phyloP scores from a whole-genome alignment of 1,140 invertebrate species.

The Drosophila willistoni region DNA sequence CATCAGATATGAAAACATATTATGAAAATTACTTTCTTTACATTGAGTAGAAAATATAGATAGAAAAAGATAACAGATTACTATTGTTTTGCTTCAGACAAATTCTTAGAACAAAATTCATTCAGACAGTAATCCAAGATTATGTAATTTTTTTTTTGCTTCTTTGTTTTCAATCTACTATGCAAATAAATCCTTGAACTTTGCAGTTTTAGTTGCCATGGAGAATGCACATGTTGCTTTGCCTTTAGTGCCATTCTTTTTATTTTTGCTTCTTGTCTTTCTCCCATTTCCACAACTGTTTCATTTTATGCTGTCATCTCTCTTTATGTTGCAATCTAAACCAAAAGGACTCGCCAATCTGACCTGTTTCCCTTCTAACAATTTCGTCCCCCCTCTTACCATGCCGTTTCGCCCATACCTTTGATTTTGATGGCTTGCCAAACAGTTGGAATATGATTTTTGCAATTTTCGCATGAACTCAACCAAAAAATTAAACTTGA shows the following conservation, averaged over 20 bases:
- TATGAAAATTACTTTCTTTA: no score
- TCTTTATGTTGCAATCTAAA: conserved; percentile 49
- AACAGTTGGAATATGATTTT: conserved; percentile 81
- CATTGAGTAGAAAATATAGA: conserved; percentile 6
- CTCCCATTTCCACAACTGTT: conserved; percentile 38
- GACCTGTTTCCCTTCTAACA: not conserved
- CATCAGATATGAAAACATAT: conserved; percentile 54
- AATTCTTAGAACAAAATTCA: conserved; percentile 23
- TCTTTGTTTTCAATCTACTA: conserved; percentile 64
- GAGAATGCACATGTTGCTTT: conserved; percentile 60
- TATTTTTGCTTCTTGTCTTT: not conserved
- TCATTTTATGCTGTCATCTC: conserved; percentile 51
- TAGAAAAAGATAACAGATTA: not conserved
- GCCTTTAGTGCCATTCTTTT: not conserved
- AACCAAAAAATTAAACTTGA: conserved; percentile 81
- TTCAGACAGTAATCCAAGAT: conserved; percentile 18
- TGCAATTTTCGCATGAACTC: conserved; percentile 80
- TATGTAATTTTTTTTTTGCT: not conserved
- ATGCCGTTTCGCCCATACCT: conserved; percentile 49
- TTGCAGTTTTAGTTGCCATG: conserved; percentile 19
- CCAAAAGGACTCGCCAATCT: conserved; percentile 18
- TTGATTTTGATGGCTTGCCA: conserved; percentile 78
- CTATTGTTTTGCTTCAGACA: conserved; percentile 7
- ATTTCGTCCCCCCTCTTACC: not conserved
- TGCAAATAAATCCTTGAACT: conserved; percentile 55